Percentiles rank a stretch among this genome's conserved stretches.
phyloP scores from a whole-genome alignment of 2,888 invertebrate genomes.

The Lottia scabra region DNA sequence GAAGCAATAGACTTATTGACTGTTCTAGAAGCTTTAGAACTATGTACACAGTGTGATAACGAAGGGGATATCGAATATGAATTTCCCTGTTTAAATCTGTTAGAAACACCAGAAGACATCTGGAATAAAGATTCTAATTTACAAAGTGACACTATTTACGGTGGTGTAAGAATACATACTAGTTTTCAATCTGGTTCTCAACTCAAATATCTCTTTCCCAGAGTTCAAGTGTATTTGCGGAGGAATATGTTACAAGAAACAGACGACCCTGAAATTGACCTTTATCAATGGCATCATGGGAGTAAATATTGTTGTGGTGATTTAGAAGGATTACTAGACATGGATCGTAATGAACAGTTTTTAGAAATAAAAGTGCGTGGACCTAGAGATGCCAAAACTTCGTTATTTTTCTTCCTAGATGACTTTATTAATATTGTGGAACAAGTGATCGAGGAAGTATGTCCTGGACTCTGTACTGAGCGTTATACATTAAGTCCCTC shows the following conservation, averaged over 20 bases:
- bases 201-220: constrained; percentile 78
- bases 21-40: constrained; percentile 77
- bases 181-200: constrained; percentile 73
- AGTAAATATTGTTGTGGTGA: constrained; percentile 79
- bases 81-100: constrained; percentile 78
- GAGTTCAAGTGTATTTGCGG: constrained; percentile 76
- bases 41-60: constrained; percentile 79
- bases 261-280: constrained; percentile 70
- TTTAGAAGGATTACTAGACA: constrained; percentile 78
- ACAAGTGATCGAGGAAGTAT: constrained; percentile 76
- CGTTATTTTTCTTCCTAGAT: constrained; percentile 77
- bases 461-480: constrained; percentile 78
- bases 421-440: constrained; percentile 77
- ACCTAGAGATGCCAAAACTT: constrained; percentile 70
- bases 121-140: constrained; percentile 74
- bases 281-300: constrained; percentile 81
- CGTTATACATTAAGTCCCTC: constrained; percentile 76
- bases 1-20: constrained; percentile 79
- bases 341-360: constrained; percentile 71
- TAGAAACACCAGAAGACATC: constrained; percentile 77
- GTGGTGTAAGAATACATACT: constrained; percentile 74
- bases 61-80: constrained; percentile 82
- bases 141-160: constrained; percentile 72
- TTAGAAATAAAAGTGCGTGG: constrained; percentile 79
- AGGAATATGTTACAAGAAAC: constrained; percentile 67